Evolutionary conservation across 2,113 vertebrate genomes (phyloP).

Genomic region (Fregata magnificens): DNA sequence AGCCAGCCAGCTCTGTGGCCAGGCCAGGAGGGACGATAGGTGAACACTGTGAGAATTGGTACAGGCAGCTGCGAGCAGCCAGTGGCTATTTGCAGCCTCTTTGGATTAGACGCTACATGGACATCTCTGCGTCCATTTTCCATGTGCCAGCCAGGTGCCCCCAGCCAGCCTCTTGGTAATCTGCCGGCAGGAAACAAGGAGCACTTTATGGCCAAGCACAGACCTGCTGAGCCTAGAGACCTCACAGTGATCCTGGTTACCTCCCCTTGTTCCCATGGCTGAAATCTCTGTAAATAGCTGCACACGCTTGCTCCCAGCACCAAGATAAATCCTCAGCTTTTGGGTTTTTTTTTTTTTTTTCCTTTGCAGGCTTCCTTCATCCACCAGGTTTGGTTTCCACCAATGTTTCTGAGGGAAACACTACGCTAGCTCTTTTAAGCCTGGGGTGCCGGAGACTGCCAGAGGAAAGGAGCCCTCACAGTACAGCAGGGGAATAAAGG

Average conservation of each 20-base stretch:
- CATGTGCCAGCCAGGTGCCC: not conserved
- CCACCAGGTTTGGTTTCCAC: not conserved
- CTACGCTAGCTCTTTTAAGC: not conserved
- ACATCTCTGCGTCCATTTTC: not conserved
- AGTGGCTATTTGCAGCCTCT: not conserved
- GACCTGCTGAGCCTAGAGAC: not conserved
- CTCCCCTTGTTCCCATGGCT: not conserved
- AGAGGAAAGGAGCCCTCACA: not conserved
- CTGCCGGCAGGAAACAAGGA: not conserved
- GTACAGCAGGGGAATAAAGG: not conserved
- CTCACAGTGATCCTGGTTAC: not conserved
- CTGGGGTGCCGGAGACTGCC: not conserved
- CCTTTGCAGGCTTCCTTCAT: not conserved
- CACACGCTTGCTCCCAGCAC: not conserved
- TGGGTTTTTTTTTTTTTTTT: fast-evolving
- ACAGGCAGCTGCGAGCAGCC: not conserved
- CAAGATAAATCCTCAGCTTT: not conserved
- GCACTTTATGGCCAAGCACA: not conserved
- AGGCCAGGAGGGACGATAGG: not conserved
- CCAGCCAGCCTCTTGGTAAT: not conserved
- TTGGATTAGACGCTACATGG: not conserved
- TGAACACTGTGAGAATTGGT: not conserved
- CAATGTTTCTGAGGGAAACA: not conserved
- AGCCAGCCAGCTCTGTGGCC: not conserved
- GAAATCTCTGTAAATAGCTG: not conserved